phyloP scores from a whole-genome alignment of 2,113 vertebrate genomes.

The Rhizomys pruinosus region DNA sequence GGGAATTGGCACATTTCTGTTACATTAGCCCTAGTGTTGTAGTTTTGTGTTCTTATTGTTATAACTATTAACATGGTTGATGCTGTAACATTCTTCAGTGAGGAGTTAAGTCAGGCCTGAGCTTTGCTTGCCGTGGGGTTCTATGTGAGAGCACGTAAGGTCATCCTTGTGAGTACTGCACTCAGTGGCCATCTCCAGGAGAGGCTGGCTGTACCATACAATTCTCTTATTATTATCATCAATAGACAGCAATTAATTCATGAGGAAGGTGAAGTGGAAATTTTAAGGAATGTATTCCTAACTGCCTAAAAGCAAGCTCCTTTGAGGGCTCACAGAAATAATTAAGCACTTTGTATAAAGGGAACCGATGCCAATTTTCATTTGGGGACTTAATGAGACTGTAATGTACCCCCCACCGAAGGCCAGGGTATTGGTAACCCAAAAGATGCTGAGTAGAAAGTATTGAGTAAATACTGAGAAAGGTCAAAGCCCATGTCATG shows the following conservation, averaged over 20 bases:
- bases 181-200: neutral
- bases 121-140: neutral
- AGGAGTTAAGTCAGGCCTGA: neutral
- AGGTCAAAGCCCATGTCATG: neutral
- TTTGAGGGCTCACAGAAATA: conserved; percentile 1
- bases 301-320: neutral
- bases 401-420: neutral
- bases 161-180: neutral
- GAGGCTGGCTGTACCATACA: neutral
- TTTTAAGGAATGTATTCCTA: neutral
- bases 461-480: neutral
- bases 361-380: conserved; percentile 29
- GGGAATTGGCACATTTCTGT: neutral
- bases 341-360: neutral
- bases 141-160: neutral
- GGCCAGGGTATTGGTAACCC: neutral
- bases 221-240: neutral
- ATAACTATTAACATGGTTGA: neutral
- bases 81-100: neutral
- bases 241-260: conserved; percentile 38
- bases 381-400: conserved; percentile 31
- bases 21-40: neutral
- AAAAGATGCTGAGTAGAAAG: neutral
- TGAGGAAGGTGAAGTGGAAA: conserved; percentile 40
- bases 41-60: neutral